Evolutionary conservation across 2,797 vertebrate species (phyloP).

Genomic region (Sebastes melanostomus): DNA sequence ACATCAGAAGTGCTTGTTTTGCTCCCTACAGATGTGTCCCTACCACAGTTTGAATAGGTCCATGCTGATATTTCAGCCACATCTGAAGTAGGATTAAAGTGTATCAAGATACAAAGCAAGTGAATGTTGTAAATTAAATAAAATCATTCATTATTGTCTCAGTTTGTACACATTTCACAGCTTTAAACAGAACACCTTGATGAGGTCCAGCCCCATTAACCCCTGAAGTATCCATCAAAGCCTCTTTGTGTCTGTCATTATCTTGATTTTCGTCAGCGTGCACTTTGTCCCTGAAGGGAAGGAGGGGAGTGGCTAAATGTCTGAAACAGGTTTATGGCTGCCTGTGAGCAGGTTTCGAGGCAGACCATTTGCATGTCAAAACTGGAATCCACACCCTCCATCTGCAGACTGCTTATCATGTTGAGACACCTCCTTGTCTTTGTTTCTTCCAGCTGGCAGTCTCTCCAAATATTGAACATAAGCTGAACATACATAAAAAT

Average conservation of each 20-base stretch:
- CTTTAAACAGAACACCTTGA: not conserved
- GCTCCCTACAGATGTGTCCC: not conserved
- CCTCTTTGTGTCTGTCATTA: conserved; percentile 38
- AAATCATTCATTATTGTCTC: not conserved
- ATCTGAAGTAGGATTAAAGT: not conserved
- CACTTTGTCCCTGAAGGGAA: conserved; percentile 65
- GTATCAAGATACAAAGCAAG: not conserved
- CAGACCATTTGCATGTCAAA: conserved; percentile 84
- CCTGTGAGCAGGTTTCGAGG: conserved; percentile 75
- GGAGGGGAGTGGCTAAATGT: conserved; percentile 72
- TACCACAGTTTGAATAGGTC: not conserved
- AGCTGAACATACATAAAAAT: conserved; percentile 31
- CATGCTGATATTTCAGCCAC: not conserved
- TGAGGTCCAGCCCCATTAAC: not conserved
- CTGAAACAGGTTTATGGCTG: conserved; percentile 82
- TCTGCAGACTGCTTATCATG: conserved; percentile 71
- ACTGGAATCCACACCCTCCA: conserved; percentile 88
- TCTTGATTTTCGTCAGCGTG: conserved; percentile 50
- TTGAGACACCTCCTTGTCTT: conserved; percentile 74
- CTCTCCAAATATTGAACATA: conserved; percentile 30
- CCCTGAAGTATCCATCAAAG: not conserved
- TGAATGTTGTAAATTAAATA: too few relatives aligned
- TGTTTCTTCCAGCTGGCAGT: conserved; percentile 52
- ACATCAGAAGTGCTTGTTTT: not conserved
- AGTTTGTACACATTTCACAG: not conserved